phyloP scores from a whole-genome alignment of 2,113 vertebrate genomes.

The Heterotis niloticus region DNA sequence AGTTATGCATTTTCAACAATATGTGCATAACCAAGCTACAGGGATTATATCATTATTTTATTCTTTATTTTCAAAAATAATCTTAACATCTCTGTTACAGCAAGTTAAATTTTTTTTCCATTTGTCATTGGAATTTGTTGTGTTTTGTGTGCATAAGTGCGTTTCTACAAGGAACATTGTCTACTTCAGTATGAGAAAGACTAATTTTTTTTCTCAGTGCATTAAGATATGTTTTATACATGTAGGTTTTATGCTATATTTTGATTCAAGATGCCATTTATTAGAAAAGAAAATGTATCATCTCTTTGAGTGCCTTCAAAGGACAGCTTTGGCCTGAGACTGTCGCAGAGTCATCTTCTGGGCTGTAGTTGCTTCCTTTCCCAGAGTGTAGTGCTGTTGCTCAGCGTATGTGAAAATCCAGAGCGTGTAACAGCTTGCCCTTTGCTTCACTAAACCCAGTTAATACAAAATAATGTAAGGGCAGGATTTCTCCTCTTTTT shows the following conservation, averaged over 20 bases:
- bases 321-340: no score
- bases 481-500: no score
- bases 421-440: not conserved
- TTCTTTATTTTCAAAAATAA: not conserved
- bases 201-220: not conserved
- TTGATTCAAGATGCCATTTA: not conserved
- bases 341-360: not conserved
- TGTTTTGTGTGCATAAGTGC: not conserved
- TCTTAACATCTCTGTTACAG: not conserved
- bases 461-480: no score
- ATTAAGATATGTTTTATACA: not conserved
- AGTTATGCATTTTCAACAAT: not conserved
- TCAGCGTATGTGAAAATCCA: not conserved
- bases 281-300: no score
- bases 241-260: not conserved
- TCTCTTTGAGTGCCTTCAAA: no score
- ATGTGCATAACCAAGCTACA: not conserved
- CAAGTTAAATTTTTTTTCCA: not conserved
- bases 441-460: not conserved
- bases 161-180: not conserved
- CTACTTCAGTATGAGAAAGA: not conserved
- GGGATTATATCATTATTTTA: no score
- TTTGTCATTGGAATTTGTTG: not conserved
- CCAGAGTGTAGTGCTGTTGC: constrained; percentile 28
- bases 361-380: constrained; percentile 5